phyloP scores from a whole-genome alignment of 1,140 invertebrate genomes.

The Hetaerina americana region DNA sequence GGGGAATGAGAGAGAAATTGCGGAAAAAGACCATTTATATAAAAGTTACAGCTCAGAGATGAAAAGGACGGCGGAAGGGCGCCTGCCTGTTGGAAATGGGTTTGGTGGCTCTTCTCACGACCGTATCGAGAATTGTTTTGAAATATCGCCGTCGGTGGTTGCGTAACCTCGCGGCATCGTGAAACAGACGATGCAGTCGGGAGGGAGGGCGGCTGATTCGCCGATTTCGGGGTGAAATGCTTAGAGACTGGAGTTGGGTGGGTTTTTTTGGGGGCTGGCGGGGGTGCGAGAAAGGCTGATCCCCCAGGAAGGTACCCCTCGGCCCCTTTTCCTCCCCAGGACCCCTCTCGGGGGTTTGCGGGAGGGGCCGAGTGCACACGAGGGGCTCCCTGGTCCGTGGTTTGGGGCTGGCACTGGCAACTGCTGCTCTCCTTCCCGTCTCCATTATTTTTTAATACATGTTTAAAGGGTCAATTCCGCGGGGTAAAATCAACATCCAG shows the following conservation, averaged over 20 bases:
- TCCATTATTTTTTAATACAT: not conserved
- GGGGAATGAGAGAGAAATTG: not conserved
- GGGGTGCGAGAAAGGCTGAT: too few relatives aligned
- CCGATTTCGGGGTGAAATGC: not conserved
- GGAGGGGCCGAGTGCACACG: too few relatives aligned
- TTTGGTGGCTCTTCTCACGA: not conserved
- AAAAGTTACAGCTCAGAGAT: too few relatives aligned
- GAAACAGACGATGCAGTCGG: not conserved
- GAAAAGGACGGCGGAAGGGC: too few relatives aligned
- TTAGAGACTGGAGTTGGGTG: not conserved
- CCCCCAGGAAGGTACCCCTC: too few relatives aligned
- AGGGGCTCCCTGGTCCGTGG: too few relatives aligned
- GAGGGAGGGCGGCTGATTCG: too few relatives aligned
- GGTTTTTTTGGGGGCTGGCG: not conserved
- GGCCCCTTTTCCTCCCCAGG: too few relatives aligned
- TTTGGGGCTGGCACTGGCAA: not conserved
- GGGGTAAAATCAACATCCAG: not conserved
- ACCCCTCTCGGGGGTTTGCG: too few relatives aligned
- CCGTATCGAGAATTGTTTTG: not conserved
- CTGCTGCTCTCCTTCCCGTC: not conserved
- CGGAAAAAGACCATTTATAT: too few relatives aligned
- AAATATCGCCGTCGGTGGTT: not conserved
- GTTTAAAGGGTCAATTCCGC: not conserved
- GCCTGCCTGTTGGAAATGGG: too few relatives aligned
- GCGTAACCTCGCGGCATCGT: not conserved